Base-by-base conservation (phyloP, 2,797 vertebrate species). In the Chelon auratus region DNA sequence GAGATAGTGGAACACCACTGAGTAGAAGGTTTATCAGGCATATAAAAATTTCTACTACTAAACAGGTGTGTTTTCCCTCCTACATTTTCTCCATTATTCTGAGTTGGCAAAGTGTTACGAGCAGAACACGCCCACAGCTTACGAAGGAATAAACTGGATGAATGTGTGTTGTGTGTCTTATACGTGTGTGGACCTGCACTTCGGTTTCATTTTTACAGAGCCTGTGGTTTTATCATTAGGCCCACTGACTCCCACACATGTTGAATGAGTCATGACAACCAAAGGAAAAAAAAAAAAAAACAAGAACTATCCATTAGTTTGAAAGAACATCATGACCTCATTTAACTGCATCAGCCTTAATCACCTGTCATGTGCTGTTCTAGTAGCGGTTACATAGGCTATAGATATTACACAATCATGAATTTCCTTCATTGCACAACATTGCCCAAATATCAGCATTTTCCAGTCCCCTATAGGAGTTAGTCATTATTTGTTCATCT, bases 181-280 rank as follows among this genome's bases (percentile, higher is more conserved):
- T 14, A 30, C 63, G 20, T n/a, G 5, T 65, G 52, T 57, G 45
- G 5, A 64, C 15, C 48, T 67, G 36, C 18, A 43, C 9, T 59
- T 71, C 5, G 5, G 24, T 70, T 75, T 30, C 0, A 2, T 56
- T 70, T 82, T 7, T 52, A 37, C 58, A 42, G n/a, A 36, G 1
- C 61, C 12, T 68, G 20, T 77, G 36, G 60, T 77, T 78, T 65
- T 24, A 47, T 74, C 61, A 62, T 58, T 39, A 66, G 13, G 18
- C 13, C 54, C 36, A 40, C n/a, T 45, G 36, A 77, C 68, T 58
- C 80, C 62, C 42, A 68, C 82, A 68, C 57, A 24, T 1, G 39
- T n/a, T 39, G 50, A 59, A 30, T 75, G 74, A 83, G 51, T 75
- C 74, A 77, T 20, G 39, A 53, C 59, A 42, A n/a, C 33, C 55